Conservation (phyloP, 2,888 invertebrate genomes). For the Apeira syringaria region DNA sequence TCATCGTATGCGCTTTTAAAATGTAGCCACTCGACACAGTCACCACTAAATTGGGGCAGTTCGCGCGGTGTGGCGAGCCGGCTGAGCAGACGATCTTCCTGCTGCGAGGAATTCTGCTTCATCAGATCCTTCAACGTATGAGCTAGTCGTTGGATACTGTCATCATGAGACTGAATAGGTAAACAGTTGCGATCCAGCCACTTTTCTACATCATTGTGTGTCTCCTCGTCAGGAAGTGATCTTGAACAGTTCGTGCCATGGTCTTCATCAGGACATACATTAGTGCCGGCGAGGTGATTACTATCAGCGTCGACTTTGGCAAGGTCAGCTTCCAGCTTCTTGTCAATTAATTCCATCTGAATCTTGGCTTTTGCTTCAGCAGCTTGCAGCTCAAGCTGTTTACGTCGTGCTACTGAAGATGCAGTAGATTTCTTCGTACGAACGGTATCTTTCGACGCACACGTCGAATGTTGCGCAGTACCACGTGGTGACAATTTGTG, state of each 20-base stretch:
- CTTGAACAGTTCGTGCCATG: neutral
- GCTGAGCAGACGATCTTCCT: too few species aligned
- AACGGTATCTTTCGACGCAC: too few species aligned
- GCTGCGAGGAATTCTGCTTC: too few species aligned
- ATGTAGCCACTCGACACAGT: neutral
- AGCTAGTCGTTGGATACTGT: too few species aligned
- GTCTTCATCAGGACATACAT: neutral
- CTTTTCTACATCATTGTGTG: neutral
- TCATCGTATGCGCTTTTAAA: neutral
- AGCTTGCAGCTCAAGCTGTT: too few species aligned
- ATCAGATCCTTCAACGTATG: too few species aligned
- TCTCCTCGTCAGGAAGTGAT: neutral
- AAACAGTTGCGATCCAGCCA: neutral
- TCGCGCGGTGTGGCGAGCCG: neutral
- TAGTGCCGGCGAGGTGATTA: neutral
- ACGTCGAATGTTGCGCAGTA: neutral
- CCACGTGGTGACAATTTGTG: neutral
- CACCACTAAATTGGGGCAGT: neutral
- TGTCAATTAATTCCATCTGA: neutral
- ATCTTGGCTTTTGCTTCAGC: too few species aligned
- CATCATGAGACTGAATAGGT: too few species aligned
- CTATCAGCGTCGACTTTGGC: neutral
- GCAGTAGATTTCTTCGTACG: too few species aligned
- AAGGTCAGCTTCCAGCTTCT: neutral
- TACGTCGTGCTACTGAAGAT: too few species aligned